These are phyloP conservation scores for Onthophagus sagittarius DNA, from an alignment of 2,888 invertebrate species.

Conservation along the genomic window DNA sequence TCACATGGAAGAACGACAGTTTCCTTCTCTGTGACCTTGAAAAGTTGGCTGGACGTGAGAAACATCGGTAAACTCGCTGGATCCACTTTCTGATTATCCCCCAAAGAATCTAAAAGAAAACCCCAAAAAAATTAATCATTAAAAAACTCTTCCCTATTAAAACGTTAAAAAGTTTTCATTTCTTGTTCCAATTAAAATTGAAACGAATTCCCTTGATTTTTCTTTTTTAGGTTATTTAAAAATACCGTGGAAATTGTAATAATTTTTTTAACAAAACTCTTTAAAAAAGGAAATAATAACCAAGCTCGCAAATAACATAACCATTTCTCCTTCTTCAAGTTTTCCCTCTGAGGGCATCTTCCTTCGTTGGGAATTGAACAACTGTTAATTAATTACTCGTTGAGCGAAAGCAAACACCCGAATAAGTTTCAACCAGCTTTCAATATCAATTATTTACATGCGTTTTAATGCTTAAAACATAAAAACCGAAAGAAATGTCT, in stretches of 20 bases:
- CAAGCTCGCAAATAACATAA: background rate
- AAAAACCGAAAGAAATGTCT: too few species aligned
- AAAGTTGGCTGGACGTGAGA: conserved; percentile 50
- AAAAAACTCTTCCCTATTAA: background rate
- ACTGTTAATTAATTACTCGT: background rate
- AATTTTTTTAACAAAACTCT: background rate
- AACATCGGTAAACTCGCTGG: conserved; percentile 45
- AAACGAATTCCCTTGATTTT: too few species aligned
- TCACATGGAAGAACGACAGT: conserved; percentile 57
- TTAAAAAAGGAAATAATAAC: background rate
- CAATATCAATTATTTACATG: background rate
- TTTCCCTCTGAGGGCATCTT: background rate
- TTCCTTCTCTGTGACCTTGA: conserved; percentile 54
- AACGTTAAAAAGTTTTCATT: too few species aligned
- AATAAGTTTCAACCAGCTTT: background rate
- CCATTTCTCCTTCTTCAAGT: background rate
- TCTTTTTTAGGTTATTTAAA: too few species aligned
- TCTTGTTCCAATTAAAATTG: too few species aligned
- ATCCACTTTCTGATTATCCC: conserved; percentile 43
- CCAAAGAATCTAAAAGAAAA: conserved; percentile 39
- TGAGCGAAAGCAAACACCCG: background rate
- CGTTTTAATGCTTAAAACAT: background rate
- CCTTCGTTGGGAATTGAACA: background rate
- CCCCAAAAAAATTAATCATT: background rate
- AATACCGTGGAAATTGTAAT: too few species aligned